Evolutionary conservation across 2,113 vertebrate species (phyloP).

Genomic region (Antechinus flavipes): DNA sequence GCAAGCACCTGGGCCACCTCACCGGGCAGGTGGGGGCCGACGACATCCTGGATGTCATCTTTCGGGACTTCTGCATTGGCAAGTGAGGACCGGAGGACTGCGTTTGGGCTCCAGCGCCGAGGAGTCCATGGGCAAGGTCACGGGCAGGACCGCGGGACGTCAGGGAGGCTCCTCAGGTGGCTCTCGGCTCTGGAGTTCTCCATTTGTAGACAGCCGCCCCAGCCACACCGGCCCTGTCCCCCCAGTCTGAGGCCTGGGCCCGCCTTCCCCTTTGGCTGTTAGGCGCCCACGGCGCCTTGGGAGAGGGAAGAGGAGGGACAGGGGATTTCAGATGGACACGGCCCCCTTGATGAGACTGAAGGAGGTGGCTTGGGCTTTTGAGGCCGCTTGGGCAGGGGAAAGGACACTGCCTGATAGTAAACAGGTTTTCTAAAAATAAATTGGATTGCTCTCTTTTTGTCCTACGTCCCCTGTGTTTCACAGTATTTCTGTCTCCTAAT

Average conservation of each 20-base stretch:
- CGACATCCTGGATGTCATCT: slow-evolving; percentile 94
- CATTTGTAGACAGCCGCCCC: background rate
- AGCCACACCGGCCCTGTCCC: slow-evolving; percentile 22
- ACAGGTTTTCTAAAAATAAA: background rate
- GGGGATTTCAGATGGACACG: background rate
- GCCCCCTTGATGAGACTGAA: background rate
- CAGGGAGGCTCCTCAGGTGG: background rate
- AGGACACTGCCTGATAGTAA: background rate
- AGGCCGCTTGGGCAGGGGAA: background rate
- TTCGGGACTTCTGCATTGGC: slow-evolving; percentile 96
- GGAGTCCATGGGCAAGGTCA: too few relatives aligned
- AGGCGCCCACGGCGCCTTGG: slow-evolving; percentile 28
- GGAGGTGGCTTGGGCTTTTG: background rate
- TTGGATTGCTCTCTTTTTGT: background rate
- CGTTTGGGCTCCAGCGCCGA: too few relatives aligned
- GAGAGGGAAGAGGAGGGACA: background rate
- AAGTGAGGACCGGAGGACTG: slow-evolving; percentile 83
- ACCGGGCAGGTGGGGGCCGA: slow-evolving; percentile 90
- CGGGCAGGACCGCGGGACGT: background rate
- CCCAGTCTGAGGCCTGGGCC: slow-evolving; percentile 18
- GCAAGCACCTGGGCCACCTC: slow-evolving; percentile 90
- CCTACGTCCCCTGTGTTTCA: background rate
- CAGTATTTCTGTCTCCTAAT: background rate
- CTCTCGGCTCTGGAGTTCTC: too few relatives aligned
- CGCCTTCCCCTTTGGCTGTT: background rate